These are phyloP conservation scores for Stenolophus ochropezus DNA, from an alignment of 2,888 invertebrate genomes.

Conservation along the genomic window DNA sequence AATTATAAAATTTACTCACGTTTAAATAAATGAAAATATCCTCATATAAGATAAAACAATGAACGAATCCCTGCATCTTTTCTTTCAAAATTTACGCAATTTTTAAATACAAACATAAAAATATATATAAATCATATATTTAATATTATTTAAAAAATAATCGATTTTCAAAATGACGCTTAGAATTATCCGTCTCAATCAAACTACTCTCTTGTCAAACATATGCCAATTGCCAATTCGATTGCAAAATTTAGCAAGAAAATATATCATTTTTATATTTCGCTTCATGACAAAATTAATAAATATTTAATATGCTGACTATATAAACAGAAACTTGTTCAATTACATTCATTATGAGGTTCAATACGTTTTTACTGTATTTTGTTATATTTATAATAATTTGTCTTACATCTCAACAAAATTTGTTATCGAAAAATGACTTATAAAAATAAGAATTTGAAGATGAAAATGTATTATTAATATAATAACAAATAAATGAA, in stretches of 20 bases:
- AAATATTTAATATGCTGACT: neutral
- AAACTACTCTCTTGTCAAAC: neutral
- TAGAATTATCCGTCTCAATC: neutral
- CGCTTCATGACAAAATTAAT: neutral
- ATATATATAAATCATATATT: no score
- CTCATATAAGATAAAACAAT: no score
- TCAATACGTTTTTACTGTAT: neutral
- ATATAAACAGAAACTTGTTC: neutral
- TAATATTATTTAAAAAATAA: no score
- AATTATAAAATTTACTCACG: no score
- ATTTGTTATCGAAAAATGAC: no score
- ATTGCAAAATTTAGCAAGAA: neutral
- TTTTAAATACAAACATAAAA: no score
- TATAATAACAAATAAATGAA: neutral
- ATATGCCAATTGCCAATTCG: neutral
- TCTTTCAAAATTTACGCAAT: no score
- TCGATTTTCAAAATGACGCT: no score
- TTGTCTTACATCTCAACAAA: neutral
- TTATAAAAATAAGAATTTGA: neutral
- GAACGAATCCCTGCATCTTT: no score
- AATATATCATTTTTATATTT: neutral
- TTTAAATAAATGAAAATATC: no score
- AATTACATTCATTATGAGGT: neutral
- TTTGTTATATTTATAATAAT: neutral
- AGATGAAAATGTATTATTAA: neutral